A percentile compares a stretch with the other conserved stretches of the same genome.
phyloP scores from a whole-genome alignment of 2,888 invertebrate genomes.

The Argynnis bischoffii region DNA sequence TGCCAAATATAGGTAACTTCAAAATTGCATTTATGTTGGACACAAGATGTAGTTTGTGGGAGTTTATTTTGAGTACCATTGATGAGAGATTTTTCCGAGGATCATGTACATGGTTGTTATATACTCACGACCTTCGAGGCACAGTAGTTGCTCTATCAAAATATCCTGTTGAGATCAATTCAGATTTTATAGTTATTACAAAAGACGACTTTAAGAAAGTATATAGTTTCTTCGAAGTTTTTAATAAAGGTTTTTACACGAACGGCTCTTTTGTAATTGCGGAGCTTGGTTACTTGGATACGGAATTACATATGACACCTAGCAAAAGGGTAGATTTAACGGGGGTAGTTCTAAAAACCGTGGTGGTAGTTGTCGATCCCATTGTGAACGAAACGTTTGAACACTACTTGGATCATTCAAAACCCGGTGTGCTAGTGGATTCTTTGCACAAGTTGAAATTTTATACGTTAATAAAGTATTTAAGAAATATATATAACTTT shows the following conservation, averaged over 20 bases:
- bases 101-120: conserved; percentile 65
- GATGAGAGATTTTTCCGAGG: conserved; percentile 48
- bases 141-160: conserved; percentile 53
- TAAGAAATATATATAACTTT: conserved; percentile 85
- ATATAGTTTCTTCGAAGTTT: conserved; percentile 70
- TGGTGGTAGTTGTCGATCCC: conserved; percentile 71
- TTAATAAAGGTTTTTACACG: conserved; percentile 80
- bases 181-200: conserved; percentile 66
- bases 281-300: conserved; percentile 75
- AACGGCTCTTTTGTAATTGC: conserved; percentile 75
- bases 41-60: conserved; percentile 59
- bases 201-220: conserved; percentile 37
- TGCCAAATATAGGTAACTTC: conserved; percentile 39
- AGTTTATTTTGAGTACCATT: conserved; percentile 41
- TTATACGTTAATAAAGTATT: conserved; percentile 78
- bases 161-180: conserved; percentile 69
- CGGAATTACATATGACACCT: conserved; percentile 55
- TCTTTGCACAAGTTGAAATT: conserved; percentile 85
- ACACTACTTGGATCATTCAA: conserved; percentile 77
- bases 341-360: conserved; percentile 79
- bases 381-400: conserved; percentile 68
- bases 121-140: conserved; percentile 50
- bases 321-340: conserved; percentile 74
- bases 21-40: conserved; percentile 60
- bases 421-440: conserved; percentile 77